phyloP scores from a whole-genome alignment of 2,888 invertebrate species.

The Sympetrum striolatum region DNA sequence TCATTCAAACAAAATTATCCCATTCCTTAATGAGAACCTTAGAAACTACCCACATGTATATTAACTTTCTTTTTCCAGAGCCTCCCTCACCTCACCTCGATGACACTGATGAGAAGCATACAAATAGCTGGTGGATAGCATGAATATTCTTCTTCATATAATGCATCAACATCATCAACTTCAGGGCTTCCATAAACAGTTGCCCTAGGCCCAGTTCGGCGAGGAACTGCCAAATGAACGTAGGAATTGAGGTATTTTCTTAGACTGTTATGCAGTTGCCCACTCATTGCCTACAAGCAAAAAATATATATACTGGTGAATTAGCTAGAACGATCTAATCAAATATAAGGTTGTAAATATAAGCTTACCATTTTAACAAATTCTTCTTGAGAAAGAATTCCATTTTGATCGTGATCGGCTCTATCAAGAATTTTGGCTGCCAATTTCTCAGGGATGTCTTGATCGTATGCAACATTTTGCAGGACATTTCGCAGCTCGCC shows the following conservation, averaged over 20 bases:
- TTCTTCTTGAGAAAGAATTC: slow-evolving; percentile 87
- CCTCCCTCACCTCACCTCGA: slow-evolving; percentile 72
- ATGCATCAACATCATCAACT: slow-evolving; percentile 68
- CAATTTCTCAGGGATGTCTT: slow-evolving; percentile 53
- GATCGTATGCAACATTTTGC: slow-evolving; percentile 48
- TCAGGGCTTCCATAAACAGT: slow-evolving; percentile 63
- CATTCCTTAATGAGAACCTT: background rate
- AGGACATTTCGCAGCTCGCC: slow-evolving; percentile 47
- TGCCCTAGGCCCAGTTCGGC: slow-evolving; percentile 55
- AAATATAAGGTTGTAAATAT: background rate
- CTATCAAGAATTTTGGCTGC: slow-evolving; percentile 54
- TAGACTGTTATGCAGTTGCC: slow-evolving; percentile 36
- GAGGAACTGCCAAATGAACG: slow-evolving; percentile 51
- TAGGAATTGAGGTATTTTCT: slow-evolving; percentile 50
- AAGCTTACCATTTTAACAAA: slow-evolving; percentile 70
- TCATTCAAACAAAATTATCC: background rate
- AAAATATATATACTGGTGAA: background rate
- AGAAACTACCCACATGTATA: background rate
- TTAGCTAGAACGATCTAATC: background rate
- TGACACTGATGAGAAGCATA: slow-evolving; percentile 86
- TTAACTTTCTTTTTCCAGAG: background rate
- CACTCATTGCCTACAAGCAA: background rate
- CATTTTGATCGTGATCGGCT: slow-evolving; percentile 65
- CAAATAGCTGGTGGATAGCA: slow-evolving; percentile 93
- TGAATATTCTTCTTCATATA: slow-evolving; percentile 89